Base-by-base conservation (phyloP, 1,140 invertebrate genomes). In the Caligus rogercresseyi region DNA sequence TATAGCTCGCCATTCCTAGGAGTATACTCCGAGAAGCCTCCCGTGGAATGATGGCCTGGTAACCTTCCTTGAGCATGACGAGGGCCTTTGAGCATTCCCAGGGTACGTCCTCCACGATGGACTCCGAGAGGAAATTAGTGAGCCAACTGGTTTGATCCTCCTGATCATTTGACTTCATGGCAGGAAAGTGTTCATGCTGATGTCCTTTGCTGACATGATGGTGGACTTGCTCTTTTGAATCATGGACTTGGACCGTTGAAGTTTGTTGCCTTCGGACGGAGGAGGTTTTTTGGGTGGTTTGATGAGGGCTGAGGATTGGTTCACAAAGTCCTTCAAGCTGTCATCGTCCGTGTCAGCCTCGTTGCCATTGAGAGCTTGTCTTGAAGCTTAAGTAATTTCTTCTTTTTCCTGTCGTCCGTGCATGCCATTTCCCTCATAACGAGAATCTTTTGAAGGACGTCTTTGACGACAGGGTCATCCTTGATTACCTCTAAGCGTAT, bases 341-440 rank as follows among this genome's bases (percentile, higher is more conserved):
- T 21, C 54, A 55, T 63, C 61, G 14, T 58, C 53, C 21, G 11
- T 55, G 52, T 54, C 61, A n/a, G 14, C 16, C 7, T 60, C 26
- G 21, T 4, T 54, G 13, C 21, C 53, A 16, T 54, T 4, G 21
- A 16, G 13, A 20, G 61, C 56, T 15, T 53, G 16, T 57, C 64
- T 24, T 66, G 54, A n/a, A 65, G 54, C 31, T 65, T 61, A 63
- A 65, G 56, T 15, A 68, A 43, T 54, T 66, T 67, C 25, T 65
- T 64, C 13, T 65, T 54, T 25, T 67, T 66, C 31, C 66, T 67
- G 7, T 65, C 26, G 1, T 79, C 77, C 66, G 79, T 75, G 61
- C 83, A 81, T 0, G 83, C 82, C 0, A 86, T 72, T 70, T 85
- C 80, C 60, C 80, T 75, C 77, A 86, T 84, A 0, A 86, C 76